phyloP scores from a whole-genome alignment of 1,140 invertebrate genomes.

The Propsilocerus akamusi region DNA sequence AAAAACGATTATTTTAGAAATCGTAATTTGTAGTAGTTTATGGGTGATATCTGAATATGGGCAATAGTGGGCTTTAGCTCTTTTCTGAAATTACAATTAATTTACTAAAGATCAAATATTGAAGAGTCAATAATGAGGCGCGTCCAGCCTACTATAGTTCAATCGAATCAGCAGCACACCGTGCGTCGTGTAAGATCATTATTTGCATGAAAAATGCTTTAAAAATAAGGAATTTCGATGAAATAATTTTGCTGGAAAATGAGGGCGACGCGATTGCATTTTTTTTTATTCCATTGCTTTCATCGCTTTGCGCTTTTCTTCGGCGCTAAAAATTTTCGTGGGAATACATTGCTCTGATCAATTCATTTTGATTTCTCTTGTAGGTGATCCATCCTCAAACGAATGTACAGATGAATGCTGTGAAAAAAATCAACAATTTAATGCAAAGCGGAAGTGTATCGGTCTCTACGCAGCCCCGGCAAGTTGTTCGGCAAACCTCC shows the following conservation, averaged over 20 bases:
- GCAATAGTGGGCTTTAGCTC: too few species aligned
- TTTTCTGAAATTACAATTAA: too few species aligned
- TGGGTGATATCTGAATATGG: too few species aligned
- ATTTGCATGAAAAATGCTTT: background rate
- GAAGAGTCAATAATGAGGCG: constrained; percentile 3
- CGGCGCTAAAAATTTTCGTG: background rate
- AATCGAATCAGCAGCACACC: background rate
- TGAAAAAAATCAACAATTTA: constrained; percentile 24
- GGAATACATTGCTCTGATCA: too few species aligned
- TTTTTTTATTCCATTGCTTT: background rate
- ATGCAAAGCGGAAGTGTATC: constrained; percentile 22
- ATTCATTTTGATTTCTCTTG: background rate
- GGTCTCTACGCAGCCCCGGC: constrained; percentile 19
- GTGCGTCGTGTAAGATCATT: background rate
- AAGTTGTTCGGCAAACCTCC: background rate
- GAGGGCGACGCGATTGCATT: background rate
- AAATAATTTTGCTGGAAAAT: background rate
- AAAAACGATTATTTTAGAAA: too few species aligned
- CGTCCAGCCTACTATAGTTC: background rate
- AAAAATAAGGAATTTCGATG: background rate
- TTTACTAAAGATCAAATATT: too few species aligned
- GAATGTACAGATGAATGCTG: constrained; percentile 11
- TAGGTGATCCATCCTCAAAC: constrained; percentile 4
- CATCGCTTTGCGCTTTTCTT: background rate
- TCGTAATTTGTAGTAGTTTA: too few species aligned